These are phyloP conservation scores for Erpetoichthys calabaricus DNA, from an alignment of 2,797 vertebrate genomes.

Conservation along the genomic window DNA sequence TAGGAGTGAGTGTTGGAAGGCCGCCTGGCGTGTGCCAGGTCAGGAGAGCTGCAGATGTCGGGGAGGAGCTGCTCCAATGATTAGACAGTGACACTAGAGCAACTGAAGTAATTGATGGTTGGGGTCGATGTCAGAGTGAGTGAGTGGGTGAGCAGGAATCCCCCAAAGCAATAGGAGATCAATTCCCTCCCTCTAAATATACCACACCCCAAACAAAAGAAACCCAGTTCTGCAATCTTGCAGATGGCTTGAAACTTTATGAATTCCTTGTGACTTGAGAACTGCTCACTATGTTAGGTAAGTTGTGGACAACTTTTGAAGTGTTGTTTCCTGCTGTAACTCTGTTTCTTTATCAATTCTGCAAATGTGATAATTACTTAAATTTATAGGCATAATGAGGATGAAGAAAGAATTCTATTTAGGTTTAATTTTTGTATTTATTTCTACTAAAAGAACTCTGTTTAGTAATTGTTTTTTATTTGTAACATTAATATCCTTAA, in stretches of 20 bases:
- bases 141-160: conserved; percentile 13
- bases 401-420: too few species aligned
- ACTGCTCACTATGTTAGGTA: conserved; percentile 1
- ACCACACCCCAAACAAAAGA: not conserved
- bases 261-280: conserved; percentile 3
- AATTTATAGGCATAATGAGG: too few species aligned
- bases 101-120: conserved; percentile 16
- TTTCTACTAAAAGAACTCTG: too few species aligned
- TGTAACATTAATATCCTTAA: too few species aligned
- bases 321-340: too few species aligned
- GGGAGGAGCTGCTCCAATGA: conserved; percentile 26
- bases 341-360: too few species aligned
- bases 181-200: not conserved
- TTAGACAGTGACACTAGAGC: conserved; percentile 12
- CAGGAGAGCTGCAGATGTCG: conserved; percentile 51
- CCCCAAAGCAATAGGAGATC: not conserved
- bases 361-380: too few species aligned
- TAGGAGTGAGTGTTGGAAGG: conserved; percentile 10
- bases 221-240: not conserved
- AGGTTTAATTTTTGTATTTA: too few species aligned
- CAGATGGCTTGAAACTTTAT: conserved; percentile 1
- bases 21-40: conserved; percentile 47
- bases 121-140: conserved; percentile 17
- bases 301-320: not conserved
- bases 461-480: too few species aligned